A percentile compares a stretch with the other conserved stretches of the same genome.
Evolutionary conservation across 2,113 vertebrate genomes (phyloP).

Genomic region (Lagopus leucura): DNA sequence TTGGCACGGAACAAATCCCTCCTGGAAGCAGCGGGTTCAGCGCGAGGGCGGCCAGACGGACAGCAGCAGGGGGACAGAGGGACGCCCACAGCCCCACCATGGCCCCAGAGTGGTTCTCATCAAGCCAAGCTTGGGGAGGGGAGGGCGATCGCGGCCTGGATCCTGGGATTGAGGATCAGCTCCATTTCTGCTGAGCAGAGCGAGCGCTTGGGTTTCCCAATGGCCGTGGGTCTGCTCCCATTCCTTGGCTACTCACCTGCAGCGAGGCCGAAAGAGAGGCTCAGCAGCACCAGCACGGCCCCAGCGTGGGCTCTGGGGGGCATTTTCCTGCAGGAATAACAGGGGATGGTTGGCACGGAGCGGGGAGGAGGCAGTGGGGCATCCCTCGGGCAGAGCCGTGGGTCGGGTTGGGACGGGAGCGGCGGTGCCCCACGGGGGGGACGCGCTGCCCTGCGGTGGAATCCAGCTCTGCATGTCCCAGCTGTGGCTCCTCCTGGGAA

Average conservation of each 20-base stretch:
- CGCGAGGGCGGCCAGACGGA: neutral
- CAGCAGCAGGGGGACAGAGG: neutral
- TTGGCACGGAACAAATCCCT: slow-evolving; percentile 19
- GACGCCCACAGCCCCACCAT: neutral
- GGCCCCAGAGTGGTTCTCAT: neutral
- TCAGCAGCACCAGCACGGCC: slow-evolving; percentile 7
- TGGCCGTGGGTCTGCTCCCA: no score
- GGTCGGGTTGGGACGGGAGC: neutral
- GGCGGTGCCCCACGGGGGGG: rapidly evolving
- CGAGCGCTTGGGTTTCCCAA: rapidly evolving
- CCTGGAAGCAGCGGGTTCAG: slow-evolving; percentile 10
- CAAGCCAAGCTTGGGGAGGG: neutral
- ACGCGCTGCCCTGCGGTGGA: neutral
- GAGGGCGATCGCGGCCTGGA: neutral
- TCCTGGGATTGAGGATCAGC: neutral
- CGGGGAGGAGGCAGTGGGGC: no score
- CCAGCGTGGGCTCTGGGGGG: neutral
- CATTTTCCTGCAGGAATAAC: slow-evolving; percentile 16
- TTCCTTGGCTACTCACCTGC: slow-evolving; percentile 44
- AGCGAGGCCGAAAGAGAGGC: neutral
- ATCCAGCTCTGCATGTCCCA: neutral
- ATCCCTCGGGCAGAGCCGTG: rapidly evolving
- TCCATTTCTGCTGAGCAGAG: neutral
- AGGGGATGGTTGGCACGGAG: neutral
- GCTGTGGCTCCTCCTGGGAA: slow-evolving; percentile 16